Percentiles rank a stretch among this genome's conserved stretches.
Conservation (phyloP, 2,113 vertebrate genomes). For the Ammodytes dubius region DNA sequence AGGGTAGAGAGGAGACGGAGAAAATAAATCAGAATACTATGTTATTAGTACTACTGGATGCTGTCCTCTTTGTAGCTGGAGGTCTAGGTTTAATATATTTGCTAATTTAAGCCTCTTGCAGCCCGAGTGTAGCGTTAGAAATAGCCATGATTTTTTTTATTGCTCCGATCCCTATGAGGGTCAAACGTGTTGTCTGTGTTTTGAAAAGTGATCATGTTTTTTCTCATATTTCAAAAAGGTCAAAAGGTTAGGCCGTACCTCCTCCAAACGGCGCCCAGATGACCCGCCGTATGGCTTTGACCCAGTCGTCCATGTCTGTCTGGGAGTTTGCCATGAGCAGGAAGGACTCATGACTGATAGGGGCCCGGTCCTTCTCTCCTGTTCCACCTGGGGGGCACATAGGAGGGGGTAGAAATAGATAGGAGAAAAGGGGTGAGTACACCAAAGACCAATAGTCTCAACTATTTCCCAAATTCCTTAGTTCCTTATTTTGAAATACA, state of each 20-base stretch:
- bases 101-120: neutral
- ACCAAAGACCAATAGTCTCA: neutral
- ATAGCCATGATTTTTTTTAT: neutral
- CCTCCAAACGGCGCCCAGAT: conserved; percentile 96
- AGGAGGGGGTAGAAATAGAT: neutral
- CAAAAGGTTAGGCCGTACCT: conserved; percentile 83
- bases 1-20: conserved; percentile 15
- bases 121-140: neutral
- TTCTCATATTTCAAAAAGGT: conserved; percentile 11
- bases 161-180: neutral
- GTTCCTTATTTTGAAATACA: neutral
- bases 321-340: conserved; percentile 97
- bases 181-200: neutral
- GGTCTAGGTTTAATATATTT: neutral
- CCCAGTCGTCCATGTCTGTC: conserved; percentile 97
- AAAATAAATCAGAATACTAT: neutral
- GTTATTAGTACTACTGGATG: neutral
- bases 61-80: neutral
- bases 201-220: neutral
- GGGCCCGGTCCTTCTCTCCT: conserved; percentile 88
- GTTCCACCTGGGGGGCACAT: conserved; percentile 80
- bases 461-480: neutral
- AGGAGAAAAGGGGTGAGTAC: neutral
- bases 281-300: conserved; percentile 94
- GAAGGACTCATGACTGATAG: conserved; percentile 92